Percentiles rank a stretch among this genome's conserved stretches.
Evolutionary conservation across 2,113 vertebrate genomes (phyloP).

Genomic region (Apodemus speciosus): DNA sequence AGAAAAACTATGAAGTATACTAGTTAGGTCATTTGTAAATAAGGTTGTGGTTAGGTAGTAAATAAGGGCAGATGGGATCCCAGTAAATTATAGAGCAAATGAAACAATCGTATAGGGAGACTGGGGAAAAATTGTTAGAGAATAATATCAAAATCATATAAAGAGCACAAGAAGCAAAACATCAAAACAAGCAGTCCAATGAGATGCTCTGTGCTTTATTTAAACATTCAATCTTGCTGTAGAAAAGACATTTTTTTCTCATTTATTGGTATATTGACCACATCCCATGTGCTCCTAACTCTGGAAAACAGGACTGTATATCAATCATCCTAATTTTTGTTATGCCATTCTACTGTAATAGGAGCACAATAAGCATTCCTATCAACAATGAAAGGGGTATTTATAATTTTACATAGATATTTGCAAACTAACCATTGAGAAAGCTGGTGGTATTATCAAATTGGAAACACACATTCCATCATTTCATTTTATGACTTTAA

Average conservation of each 20-base stretch:
- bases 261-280: not conserved
- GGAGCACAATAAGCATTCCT: not conserved
- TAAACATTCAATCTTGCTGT: not conserved
- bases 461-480: not conserved
- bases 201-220: not conserved
- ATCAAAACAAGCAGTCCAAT: not conserved
- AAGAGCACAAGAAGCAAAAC: not conserved
- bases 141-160: not conserved
- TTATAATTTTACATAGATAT: not conserved
- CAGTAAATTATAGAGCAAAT: not conserved
- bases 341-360: not conserved
- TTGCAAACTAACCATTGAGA: conserved; percentile 29
- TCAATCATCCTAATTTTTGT: not conserved
- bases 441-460: not conserved
- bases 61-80: not conserved
- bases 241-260: not conserved
- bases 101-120: not conserved
- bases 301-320: not conserved
- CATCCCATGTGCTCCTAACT: not conserved
- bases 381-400: not conserved
- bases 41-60: not conserved
- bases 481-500: conserved; percentile 18
- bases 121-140: not conserved
- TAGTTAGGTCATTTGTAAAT: not conserved
- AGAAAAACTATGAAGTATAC: not conserved